Base-by-base conservation (phyloP, 2,113 vertebrate species). In the Cottus gobio region DNA sequence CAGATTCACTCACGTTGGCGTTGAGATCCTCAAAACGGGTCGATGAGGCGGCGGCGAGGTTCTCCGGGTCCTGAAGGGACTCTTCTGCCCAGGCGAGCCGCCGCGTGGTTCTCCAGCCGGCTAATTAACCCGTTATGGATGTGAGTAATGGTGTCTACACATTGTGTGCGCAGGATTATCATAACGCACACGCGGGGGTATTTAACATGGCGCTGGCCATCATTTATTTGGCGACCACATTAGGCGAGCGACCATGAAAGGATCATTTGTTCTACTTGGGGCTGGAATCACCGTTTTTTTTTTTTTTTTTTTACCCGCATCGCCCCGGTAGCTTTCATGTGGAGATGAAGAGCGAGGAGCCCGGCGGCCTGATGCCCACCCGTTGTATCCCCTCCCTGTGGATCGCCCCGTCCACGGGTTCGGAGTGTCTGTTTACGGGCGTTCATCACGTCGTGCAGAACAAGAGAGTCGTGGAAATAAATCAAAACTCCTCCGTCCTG, bases 401-500 rank as follows among this genome's bases (percentile, higher is more conserved):
- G n/a, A n/a, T 31, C 31, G 31, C 13, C 11, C 15, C n/a, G n/a
- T n/a, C n/a, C 2, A 16, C 81, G 64, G 86, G 71, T 79, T 78
- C 2, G 37, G 68, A 63, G 82, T 48, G 13, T 83, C 73, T 83
- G 83, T 92, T 91, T 93, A 87, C 82, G 75, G 89, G 69, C 87
- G 92, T 94, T 93, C 82, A 91, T 94, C 93, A 92, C 61, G 86
- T 84, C 83, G 9, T 75, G 66, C 68, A 52, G 82, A 90, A 92
- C 89, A 93, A 87, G 65, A 68, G 61, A 90, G 83, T 79, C 4
- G 62, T 50, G 80, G 76, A 90, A 75, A 93, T 93, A 85, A 90
- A 93, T 92, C 90, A 90, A 75, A 87, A 80, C 85, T 91, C 87
- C 83, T 87, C 84, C 85, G 12, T 82, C 75, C 83, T 83, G 82